Evolutionary conservation across 2,888 invertebrate species (phyloP), one percentile per base, ranked within the genome.

Genomic region (Metalampra italica): DNA sequence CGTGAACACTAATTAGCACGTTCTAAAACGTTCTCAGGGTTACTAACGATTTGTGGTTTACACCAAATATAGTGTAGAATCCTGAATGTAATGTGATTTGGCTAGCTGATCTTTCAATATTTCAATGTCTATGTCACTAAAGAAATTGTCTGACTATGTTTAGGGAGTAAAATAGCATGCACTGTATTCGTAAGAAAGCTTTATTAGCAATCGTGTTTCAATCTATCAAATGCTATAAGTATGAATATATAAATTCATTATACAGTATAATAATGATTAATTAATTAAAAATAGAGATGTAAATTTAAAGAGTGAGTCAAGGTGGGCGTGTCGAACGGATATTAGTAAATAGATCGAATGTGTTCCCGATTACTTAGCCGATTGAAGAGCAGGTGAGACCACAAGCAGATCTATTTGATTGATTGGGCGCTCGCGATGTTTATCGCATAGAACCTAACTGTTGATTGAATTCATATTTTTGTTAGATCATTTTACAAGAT

Each of bases 391-490:
- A 75, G 72, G 72, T 74, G 74, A 41, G 66, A 61, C 59, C 57
- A 51, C 49, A 54, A 45, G 59, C 56, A 55, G 66, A 60, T 61
- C 63, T 60, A 56, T 54, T 70, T 76, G 76, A 78, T 78, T 75
- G 75, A 78, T 78, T 66, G 69, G 69, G 57, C 57, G 58, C 53
- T 57, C 56, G 53, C 54, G 75, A 78, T 75, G 65, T 60, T 66
- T 75, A 78, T 75, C 73, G n/a, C 69, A 54, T 46, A 55, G 12
- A 29, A 12, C 53, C 50, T 64, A 64, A 75, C 67, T 66, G 60
- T 57, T 63, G 68, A 70, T 73, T 71, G 64, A 70, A 73, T 71
- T 68, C 62, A 62, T 72, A 70, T 72, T 71, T 68, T 64, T 9
- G 11, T 64, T 39, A 4, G 14, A 15, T 12, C 32, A 8, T 39